A percentile compares a stretch with the other conserved stretches of the same genome.
Conservation (phyloP, 2,888 invertebrate genomes). For the Allacma fusca region DNA sequence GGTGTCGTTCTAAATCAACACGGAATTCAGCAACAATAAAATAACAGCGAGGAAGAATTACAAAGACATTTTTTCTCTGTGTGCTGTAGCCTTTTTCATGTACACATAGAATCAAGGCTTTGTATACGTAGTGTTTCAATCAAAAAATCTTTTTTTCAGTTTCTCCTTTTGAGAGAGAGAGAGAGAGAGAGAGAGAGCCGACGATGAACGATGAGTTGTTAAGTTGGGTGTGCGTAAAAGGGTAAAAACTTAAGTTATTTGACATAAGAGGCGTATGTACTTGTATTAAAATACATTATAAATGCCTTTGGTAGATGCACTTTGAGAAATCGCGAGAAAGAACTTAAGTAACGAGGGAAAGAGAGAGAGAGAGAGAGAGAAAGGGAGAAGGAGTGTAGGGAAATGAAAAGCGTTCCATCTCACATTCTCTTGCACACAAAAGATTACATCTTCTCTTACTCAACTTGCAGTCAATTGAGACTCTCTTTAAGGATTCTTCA, state of each 20-base stretch:
- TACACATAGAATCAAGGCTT: not conserved
- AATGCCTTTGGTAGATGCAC: conserved; percentile 33
- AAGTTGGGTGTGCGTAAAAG: not conserved
- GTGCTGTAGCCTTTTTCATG: not conserved
- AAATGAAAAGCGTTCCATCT: conserved; percentile 42
- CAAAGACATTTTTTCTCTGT: not conserved
- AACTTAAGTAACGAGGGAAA: conserved; percentile 35
- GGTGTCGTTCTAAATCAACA: no score
- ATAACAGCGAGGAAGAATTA: conserved; percentile 15
- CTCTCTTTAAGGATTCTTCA: conserved; percentile 24
- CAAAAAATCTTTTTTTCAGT: not conserved
- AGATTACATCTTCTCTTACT: conserved; percentile 39
- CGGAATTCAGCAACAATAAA: not conserved
- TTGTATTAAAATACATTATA: conserved; percentile 5
- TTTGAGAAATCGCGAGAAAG: conserved; percentile 28
- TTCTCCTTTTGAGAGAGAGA: not conserved
- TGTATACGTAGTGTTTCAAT: conserved; percentile 13
- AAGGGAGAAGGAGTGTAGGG: conserved; percentile 2
- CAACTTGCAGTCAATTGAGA: conserved; percentile 40
- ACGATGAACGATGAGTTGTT: conserved; percentile 2
- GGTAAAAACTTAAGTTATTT: not conserved
- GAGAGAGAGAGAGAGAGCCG: no score
- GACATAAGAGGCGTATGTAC: not conserved
- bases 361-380: conserved; percentile 35
- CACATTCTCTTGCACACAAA: conserved; percentile 34